These are phyloP conservation scores for Coelopa frigida DNA, from an alignment of 1,140 invertebrate species.

Conservation along the genomic window DNA sequence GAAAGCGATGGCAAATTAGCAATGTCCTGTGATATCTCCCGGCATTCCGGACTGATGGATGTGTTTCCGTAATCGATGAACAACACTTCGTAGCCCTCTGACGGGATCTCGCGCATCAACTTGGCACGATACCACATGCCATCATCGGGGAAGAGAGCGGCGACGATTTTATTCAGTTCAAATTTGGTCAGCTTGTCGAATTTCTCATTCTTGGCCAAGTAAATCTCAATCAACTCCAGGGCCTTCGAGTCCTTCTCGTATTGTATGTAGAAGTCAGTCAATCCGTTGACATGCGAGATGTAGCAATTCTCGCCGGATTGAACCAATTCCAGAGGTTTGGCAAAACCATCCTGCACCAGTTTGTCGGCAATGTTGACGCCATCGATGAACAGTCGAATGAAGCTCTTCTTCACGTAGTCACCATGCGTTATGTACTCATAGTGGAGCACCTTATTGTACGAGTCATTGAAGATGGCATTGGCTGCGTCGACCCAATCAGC, in stretches of 20 bases:
- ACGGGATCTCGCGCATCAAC: constrained; percentile 52
- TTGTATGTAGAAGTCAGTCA: constrained; percentile 65
- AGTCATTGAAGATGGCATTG: constrained; percentile 51
- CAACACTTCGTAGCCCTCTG: constrained; percentile 55
- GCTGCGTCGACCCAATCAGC: constrained; percentile 60
- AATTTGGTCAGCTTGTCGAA: constrained; percentile 24
- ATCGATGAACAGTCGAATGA: constrained; percentile 57
- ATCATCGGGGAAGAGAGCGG: constrained; percentile 62
- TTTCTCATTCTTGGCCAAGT: constrained; percentile 44
- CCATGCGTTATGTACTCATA: constrained; percentile 50
- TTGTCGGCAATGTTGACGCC: constrained; percentile 54
- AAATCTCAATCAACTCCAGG: constrained; percentile 55
- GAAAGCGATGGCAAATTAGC: constrained; percentile 53
- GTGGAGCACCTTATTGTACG: constrained; percentile 27
- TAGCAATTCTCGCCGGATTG: constrained; percentile 51
- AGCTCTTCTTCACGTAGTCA: constrained; percentile 42
- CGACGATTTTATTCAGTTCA: constrained; percentile 55
- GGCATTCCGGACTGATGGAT: constrained; percentile 51
- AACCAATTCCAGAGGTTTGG: constrained; percentile 47
- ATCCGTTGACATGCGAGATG: constrained; percentile 59
- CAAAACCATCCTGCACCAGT: constrained; percentile 50
- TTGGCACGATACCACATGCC: constrained; percentile 63
- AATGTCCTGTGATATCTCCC: constrained; percentile 57
- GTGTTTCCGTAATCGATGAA: constrained; percentile 72
- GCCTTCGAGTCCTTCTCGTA: constrained; percentile 54